phyloP scores from a whole-genome alignment of 1,140 invertebrate species.

The Sycobia sp. region DNA sequence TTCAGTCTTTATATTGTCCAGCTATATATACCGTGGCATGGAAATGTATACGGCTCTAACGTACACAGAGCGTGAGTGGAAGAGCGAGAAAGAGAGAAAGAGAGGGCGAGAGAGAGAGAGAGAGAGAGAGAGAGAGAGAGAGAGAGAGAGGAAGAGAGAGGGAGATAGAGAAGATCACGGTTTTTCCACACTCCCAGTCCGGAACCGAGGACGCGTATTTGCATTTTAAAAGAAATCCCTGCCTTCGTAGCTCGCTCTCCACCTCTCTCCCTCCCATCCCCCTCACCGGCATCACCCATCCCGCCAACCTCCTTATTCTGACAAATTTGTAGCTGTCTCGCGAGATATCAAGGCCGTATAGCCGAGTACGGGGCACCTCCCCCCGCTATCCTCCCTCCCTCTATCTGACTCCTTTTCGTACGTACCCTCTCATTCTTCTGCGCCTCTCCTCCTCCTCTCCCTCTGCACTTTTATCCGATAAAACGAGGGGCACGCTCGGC shows the following conservation, averaged over 20 bases:
- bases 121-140: no score
- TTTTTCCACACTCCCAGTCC: slow-evolving; percentile 38
- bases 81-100: no score
- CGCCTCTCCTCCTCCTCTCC: background rate
- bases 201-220: slow-evolving; percentile 43
- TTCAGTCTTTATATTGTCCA: no score
- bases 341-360: slow-evolving; percentile 41
- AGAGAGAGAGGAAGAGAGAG: no score
- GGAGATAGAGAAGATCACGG: slow-evolving; percentile 45
- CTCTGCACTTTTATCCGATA: background rate
- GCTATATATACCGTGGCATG: no score
- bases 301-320: slow-evolving; percentile 29
- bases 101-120: no score
- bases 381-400: slow-evolving; percentile 5
- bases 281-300: no score
- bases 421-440: background rate
- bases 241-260: slow-evolving; percentile 2
- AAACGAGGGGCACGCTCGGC: slow-evolving; percentile 5
- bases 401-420: background rate
- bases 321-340: slow-evolving; percentile 54
- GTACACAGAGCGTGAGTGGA: no score
- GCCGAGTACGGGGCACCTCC: slow-evolving; percentile 5
- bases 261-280: background rate
- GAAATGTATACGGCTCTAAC: no score
- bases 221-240: slow-evolving; percentile 54